These are phyloP conservation scores for Campylomormyrus numenius DNA, from an alignment of 2,113 vertebrate genomes.

Conservation along the genomic window DNA sequence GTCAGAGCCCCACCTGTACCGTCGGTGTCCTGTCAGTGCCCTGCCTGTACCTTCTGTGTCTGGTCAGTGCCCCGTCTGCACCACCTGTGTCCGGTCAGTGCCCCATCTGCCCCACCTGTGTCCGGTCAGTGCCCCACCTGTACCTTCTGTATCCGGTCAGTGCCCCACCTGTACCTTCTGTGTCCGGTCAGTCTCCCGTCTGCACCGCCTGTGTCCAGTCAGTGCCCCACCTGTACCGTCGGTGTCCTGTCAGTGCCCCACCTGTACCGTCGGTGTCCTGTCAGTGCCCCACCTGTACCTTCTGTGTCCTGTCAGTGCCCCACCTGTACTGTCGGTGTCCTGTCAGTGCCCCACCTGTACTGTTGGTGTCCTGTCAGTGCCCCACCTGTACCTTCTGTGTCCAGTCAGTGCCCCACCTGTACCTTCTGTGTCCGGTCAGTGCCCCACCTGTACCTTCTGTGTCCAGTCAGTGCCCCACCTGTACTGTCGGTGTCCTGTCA, in stretches of 20 bases:
- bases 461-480: neutral
- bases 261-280: neutral
- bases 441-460: neutral
- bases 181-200: neutral
- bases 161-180: neutral
- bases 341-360: neutral
- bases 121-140: too few species aligned
- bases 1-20: neutral
- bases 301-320: neutral
- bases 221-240: neutral
- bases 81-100: neutral
- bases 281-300: neutral
- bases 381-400: neutral
- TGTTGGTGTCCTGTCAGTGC: too few species aligned
- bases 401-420: too few species aligned
- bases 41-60: neutral
- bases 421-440: too few species aligned
- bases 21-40: neutral
- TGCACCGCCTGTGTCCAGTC: neutral
- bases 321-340: neutral
- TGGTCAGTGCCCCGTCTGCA: too few species aligned
- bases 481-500: accelerated
- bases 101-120: neutral
- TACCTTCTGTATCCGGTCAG: too few species aligned
- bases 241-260: accelerated